These are phyloP conservation scores for Notamacropus eugenii DNA, from an alignment of 2,797 vertebrate species.

Conservation along the genomic window DNA sequence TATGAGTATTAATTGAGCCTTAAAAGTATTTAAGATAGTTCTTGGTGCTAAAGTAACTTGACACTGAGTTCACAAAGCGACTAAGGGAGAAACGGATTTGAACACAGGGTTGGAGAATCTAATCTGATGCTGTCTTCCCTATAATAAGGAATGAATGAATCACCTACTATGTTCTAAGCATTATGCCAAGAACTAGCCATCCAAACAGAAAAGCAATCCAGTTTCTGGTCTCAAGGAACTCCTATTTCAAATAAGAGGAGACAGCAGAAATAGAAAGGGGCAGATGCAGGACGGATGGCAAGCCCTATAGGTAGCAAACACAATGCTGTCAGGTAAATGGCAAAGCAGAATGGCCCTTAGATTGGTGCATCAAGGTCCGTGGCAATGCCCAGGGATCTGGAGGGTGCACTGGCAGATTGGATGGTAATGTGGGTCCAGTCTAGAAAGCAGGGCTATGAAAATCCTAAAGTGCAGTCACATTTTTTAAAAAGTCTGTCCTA, in stretches of 20 bases:
- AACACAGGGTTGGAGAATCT: not conserved
- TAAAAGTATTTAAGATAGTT: not conserved
- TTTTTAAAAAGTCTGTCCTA: not conserved
- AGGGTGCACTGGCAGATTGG: not conserved
- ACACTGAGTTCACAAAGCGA: not conserved
- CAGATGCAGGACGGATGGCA: not conserved
- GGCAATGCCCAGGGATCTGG: not conserved
- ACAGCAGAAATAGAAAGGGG: not conserved
- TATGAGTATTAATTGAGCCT: not conserved
- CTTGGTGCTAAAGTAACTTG: not conserved
- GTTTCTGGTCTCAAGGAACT: not conserved
- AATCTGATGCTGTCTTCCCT: not conserved
- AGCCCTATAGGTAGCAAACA: not conserved
- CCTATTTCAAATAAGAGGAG: not conserved
- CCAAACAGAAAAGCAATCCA: not conserved
- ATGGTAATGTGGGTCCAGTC: not conserved
- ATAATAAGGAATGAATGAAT: not conserved
- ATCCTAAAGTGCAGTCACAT: not conserved
- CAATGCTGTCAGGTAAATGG: not conserved
- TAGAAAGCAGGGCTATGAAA: not conserved
- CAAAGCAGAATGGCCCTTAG: not conserved
- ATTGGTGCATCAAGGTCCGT: not conserved
- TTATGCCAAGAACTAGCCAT: not conserved
- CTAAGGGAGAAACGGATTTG: not conserved
- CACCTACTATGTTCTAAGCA: not conserved